Conservation (phyloP, 2,113 vertebrate species). For the Ariopsis seemanni region DNA sequence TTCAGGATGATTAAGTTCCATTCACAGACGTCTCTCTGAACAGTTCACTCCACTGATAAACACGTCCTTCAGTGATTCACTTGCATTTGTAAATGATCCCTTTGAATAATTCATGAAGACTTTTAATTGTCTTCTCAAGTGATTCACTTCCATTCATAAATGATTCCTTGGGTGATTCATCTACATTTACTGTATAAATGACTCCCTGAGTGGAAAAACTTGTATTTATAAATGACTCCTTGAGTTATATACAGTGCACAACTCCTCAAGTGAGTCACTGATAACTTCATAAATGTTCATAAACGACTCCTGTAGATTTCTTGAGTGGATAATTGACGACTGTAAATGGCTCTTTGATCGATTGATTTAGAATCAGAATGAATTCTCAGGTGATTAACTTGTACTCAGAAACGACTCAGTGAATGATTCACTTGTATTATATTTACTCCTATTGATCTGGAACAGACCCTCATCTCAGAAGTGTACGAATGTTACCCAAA, state of each 20-base stretch:
- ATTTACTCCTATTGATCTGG: no score
- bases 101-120: background rate
- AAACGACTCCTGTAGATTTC: background rate
- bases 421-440: background rate
- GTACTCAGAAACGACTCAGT: background rate
- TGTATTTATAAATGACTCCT: background rate
- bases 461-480: background rate
- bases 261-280: background rate
- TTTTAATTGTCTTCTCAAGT: no score
- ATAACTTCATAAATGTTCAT: background rate
- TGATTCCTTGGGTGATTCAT: background rate
- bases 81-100: background rate
- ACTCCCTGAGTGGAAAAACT: background rate
- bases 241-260: background rate
- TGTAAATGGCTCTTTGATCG: background rate
- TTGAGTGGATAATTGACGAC: background rate
- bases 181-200: background rate
- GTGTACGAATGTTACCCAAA: background rate
- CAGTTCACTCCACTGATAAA: background rate
- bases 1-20: background rate
- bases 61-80: background rate
- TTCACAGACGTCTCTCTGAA: background rate
- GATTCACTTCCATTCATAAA: background rate
- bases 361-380: background rate
- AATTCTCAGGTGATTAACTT: background rate